These are phyloP conservation scores for Platalea minor DNA, from an alignment of 2,797 vertebrate genomes.

Conservation along the genomic window DNA sequence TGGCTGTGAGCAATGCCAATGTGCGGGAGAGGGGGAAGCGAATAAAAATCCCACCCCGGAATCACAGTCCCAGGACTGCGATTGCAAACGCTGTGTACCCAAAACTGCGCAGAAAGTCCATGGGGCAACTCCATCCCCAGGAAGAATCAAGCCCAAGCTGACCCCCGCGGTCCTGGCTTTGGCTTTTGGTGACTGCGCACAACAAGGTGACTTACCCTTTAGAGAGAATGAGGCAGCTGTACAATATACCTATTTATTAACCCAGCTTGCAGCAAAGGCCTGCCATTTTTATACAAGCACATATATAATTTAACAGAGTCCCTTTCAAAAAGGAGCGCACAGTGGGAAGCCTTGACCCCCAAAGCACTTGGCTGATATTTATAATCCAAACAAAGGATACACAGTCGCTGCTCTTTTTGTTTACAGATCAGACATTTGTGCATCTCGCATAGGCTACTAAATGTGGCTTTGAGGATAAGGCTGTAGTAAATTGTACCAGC, in stretches of 20 bases:
- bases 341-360: background rate
- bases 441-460: background rate
- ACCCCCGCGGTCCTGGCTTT: background rate
- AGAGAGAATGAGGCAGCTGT: background rate
- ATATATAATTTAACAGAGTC: background rate
- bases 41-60: background rate
- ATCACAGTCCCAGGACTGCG: background rate
- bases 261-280: background rate
- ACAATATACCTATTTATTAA: background rate
- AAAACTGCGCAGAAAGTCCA: background rate
- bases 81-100: background rate
- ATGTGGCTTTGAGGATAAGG: background rate
- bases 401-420: background rate
- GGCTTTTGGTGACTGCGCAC: background rate
- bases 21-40: background rate
- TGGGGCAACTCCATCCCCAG: background rate
- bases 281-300: background rate
- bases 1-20: fast-evolving
- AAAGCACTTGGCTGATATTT: background rate
- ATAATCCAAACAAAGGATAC: background rate
- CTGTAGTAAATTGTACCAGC: background rate
- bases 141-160: background rate
- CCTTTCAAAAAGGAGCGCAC: background rate
- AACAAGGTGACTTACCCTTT: background rate
- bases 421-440: background rate